A percentile compares a stretch with the other conserved stretches of the same genome.
Conservation (phyloP, 2,888 invertebrate genomes). For the Diarsia rubi region DNA sequence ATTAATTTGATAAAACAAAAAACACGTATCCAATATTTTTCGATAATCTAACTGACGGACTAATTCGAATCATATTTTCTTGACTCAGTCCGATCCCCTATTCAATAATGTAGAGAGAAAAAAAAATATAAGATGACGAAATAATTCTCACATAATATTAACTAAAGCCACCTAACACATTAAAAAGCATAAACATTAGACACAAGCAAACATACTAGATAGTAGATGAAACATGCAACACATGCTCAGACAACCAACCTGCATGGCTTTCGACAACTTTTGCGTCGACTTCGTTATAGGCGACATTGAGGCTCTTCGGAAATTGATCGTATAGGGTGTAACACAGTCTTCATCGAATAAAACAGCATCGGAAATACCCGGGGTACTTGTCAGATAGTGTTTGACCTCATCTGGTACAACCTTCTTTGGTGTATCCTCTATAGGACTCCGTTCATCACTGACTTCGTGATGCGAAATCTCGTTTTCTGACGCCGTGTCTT, state of each 20-base stretch:
- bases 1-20: too few species aligned
- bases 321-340: conserved; percentile 85
- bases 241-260: conserved; percentile 91
- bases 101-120: not conserved
- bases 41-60: too few species aligned
- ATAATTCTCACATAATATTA: not conserved
- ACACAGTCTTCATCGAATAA: conserved; percentile 80
- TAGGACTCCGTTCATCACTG: conserved; percentile 53
- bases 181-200: conserved; percentile 40
- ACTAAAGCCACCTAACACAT: conserved; percentile 34
- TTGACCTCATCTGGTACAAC: conserved; percentile 68
- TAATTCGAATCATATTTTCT: too few species aligned
- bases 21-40: too few species aligned
- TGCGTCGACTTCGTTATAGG: conserved; percentile 97
- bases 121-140: not conserved
- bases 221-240: conserved; percentile 63
- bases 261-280: conserved; percentile 96
- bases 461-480: conserved; percentile 69
- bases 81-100: too few species aligned
- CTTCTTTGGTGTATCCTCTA: conserved; percentile 80
- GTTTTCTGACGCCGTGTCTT: conserved; percentile 79
- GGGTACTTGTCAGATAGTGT: conserved; percentile 87
- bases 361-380: conserved; percentile 79
- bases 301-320: conserved; percentile 95
- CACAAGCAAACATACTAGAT: conserved; percentile 26